Evolutionary conservation across 2,113 vertebrate species (phyloP).

Genomic region (Octodon degus): DNA sequence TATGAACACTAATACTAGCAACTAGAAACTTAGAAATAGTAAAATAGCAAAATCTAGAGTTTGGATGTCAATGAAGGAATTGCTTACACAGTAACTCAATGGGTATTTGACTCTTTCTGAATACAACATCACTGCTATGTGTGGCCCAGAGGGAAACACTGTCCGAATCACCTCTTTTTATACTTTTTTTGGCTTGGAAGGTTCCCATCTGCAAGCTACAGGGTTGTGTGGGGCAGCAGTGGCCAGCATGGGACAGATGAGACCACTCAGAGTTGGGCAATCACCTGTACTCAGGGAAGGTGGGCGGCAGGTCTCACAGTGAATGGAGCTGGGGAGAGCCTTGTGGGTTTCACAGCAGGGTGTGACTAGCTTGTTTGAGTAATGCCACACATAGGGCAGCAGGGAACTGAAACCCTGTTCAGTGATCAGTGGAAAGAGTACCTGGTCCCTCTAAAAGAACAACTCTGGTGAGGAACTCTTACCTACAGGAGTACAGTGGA

Average conservation of each 20-base stretch:
- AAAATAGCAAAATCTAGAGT: background rate
- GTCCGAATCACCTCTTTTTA: background rate
- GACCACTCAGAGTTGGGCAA: background rate
- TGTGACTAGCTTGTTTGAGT: background rate
- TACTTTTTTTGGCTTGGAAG: background rate
- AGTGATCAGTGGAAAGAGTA: background rate
- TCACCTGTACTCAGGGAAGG: background rate
- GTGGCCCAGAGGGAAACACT: background rate
- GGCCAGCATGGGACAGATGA: background rate
- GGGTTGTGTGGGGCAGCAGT: background rate
- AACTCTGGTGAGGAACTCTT: background rate
- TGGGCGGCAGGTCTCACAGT: background rate
- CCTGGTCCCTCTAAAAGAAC: conserved; percentile 1
- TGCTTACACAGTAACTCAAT: background rate
- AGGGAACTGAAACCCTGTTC: background rate
- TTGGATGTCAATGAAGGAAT: background rate
- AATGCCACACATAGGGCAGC: background rate
- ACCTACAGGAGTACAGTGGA: background rate
- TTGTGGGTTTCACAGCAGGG: background rate
- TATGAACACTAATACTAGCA: conserved; percentile 26
- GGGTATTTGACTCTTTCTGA: conserved; percentile 1
- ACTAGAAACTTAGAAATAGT: background rate
- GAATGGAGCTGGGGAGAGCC: background rate
- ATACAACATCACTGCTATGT: background rate
- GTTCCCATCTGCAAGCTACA: background rate